Evolutionary conservation across 2,888 invertebrate species (phyloP).

Genomic region (Rhagium mordax): DNA sequence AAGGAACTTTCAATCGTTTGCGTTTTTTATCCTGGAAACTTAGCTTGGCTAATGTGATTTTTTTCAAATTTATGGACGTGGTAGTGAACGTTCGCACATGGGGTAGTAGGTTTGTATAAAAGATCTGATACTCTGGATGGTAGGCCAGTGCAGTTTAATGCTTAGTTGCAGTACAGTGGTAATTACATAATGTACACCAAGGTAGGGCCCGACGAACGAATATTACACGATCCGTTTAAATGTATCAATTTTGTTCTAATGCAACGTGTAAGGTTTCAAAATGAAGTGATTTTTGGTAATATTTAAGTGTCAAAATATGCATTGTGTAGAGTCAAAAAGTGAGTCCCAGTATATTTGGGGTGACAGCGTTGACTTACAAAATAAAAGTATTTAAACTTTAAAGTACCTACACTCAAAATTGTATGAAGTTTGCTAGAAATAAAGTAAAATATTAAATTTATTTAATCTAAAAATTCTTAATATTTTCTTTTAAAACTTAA

Average conservation of each 20-base stretch:
- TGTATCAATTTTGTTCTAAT: neutral
- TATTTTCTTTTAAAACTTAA: no score
- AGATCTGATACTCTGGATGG: constrained; percentile 51
- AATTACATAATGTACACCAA: constrained; percentile 60
- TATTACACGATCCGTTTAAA: neutral
- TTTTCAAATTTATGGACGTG: constrained; percentile 54
- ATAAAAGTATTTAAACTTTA: no score
- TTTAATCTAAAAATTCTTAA: no score
- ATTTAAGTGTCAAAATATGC: no score
- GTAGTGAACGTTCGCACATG: constrained; percentile 54
- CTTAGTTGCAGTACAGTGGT: constrained; percentile 49
- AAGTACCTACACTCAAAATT: no score
- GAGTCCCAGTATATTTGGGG: no score
- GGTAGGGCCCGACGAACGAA: constrained; percentile 52
- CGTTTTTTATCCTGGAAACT: constrained; percentile 49
- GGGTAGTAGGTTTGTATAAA: constrained; percentile 59
- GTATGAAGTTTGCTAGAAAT: no score
- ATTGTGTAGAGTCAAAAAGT: no score
- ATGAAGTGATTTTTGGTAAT: neutral
- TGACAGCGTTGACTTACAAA: no score
- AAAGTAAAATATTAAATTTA: no score
- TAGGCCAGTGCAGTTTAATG: constrained; percentile 58
- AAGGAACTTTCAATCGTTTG: constrained; percentile 51
- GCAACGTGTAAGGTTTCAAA: neutral
- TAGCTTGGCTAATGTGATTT: constrained; percentile 40